Evolutionary conservation across 1,140 invertebrate species (phyloP), one percentile per base, ranked within the genome.

Genomic region (Condylostylus longicornis): DNA sequence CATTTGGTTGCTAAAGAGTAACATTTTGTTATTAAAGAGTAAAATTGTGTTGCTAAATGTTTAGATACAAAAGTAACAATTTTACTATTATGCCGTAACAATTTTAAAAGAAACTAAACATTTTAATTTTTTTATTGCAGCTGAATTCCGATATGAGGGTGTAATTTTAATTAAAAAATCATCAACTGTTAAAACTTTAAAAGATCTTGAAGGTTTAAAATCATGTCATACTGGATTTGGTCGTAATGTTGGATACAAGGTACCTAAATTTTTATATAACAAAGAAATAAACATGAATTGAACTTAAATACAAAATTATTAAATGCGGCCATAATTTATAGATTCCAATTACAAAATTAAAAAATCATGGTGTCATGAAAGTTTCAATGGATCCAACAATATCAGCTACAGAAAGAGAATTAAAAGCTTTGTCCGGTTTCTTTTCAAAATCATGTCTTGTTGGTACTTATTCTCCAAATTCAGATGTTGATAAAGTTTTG

Each of bases 171-270:
- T 85, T 0, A 75, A 75, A 50, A 81, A 81, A 40, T 69, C 73
- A 29, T 60, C 74, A 2, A 51, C 71, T 0, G 75, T 84, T 28
- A 67, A 69, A 33, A 71, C 63, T 18, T 54, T 80, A 12, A 62
- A 72, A 35, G 71, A 74, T 33, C 54, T 86, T 15, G 70, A 71
- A 34, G 79, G 79, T 6, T 63, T 79, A 21, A 77, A 74, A 43
- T 83, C 81, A 2, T 86, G 82, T 50, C 81, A 85, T 51, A 82
- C 80, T 0, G 80, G 79, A 2, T 73, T 82, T 21, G 78, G 79
- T 18, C 68, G 79, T 37, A 83, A 82, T 47, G 77, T 80, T 9
- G 81, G 80, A 17, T 86, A 83, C 60, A 79, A 82, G 62, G 69
- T 70, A 49, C 47, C 40, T 47, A 10, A 18, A 13, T 19, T n/a